Conservation (phyloP, 1,140 invertebrate genomes). For the Eumeta japonica region DNA sequence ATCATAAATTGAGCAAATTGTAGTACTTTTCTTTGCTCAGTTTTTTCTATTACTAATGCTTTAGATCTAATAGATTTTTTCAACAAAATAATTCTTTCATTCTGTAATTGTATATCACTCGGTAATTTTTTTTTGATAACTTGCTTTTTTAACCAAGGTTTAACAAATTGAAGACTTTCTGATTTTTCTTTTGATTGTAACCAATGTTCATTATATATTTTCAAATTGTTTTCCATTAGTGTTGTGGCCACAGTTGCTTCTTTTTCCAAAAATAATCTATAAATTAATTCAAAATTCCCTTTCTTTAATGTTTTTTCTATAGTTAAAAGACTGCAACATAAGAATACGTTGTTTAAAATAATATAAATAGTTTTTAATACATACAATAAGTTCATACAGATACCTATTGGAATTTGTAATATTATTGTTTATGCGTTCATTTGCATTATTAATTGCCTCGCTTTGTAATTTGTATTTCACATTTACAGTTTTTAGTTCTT, state of each 20-base stretch:
- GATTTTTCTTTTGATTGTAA: slow-evolving; percentile 25
- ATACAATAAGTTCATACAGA: no score
- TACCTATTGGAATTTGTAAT: no score
- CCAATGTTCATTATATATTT: slow-evolving; percentile 38
- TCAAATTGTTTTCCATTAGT: slow-evolving; percentile 21
- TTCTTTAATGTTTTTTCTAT: background rate
- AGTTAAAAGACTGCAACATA: background rate
- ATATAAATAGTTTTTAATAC: no score
- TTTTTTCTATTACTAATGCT: slow-evolving; percentile 11
- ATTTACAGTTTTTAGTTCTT: no score
- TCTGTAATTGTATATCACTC: background rate
- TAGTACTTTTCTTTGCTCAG: slow-evolving; percentile 22
- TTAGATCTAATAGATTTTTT: slow-evolving; percentile 17
- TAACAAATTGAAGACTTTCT: slow-evolving; percentile 34
- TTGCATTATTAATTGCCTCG: no score
- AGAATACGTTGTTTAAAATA: background rate
- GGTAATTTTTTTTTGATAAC: background rate
- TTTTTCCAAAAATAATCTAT: slow-evolving; percentile 16
- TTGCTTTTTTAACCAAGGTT: no score
- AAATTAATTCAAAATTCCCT: background rate
- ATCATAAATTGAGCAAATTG: slow-evolving; percentile 28
- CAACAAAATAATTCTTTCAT: background rate
- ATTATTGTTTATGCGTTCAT: no score
- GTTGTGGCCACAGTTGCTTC: slow-evolving; percentile 18
- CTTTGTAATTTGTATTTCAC: no score